These are phyloP conservation scores for Sarcophaga carnaria DNA, from an alignment of 2,888 invertebrate species.

Conservation along the genomic window DNA sequence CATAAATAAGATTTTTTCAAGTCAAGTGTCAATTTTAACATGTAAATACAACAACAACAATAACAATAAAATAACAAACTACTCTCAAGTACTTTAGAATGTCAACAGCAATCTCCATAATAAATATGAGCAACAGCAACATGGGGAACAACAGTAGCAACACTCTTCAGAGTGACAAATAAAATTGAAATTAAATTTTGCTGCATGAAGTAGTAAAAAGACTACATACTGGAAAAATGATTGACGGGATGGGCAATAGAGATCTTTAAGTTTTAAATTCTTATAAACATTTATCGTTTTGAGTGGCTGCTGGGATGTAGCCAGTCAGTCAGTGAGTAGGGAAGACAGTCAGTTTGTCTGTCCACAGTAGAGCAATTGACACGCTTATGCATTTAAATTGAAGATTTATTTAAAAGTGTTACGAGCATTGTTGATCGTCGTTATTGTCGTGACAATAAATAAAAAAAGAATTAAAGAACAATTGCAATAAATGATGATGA, in stretches of 20 bases:
- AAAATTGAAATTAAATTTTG: not conserved
- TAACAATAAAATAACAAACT: too few relatives aligned
- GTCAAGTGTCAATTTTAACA: too few relatives aligned
- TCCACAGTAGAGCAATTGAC: slow-evolving; percentile 66
- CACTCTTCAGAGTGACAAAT: not conserved
- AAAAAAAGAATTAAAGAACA: not conserved
- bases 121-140: not conserved
- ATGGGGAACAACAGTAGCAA: not conserved
- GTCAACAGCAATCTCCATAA: not conserved
- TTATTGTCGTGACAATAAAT: slow-evolving; percentile 49
- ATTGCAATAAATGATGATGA: slow-evolving; percentile 29
- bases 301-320: slow-evolving; percentile 12
- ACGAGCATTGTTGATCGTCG: slow-evolving; percentile 23
- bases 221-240: too few relatives aligned
- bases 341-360: slow-evolving; percentile 29
- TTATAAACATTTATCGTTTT: not conserved
- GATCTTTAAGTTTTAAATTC: not conserved
- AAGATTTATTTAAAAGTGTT: slow-evolving; percentile 65
- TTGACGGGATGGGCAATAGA: too few relatives aligned
- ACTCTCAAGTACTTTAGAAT: not conserved
- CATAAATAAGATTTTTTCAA: not conserved
- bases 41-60: too few relatives aligned
- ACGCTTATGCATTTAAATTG: slow-evolving; percentile 70
- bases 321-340: not conserved
- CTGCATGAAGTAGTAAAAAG: too few relatives aligned